These are phyloP conservation scores for Tricholaema leucomelas DNA, from an alignment of 2,113 vertebrate species.

Conservation along the genomic window DNA sequence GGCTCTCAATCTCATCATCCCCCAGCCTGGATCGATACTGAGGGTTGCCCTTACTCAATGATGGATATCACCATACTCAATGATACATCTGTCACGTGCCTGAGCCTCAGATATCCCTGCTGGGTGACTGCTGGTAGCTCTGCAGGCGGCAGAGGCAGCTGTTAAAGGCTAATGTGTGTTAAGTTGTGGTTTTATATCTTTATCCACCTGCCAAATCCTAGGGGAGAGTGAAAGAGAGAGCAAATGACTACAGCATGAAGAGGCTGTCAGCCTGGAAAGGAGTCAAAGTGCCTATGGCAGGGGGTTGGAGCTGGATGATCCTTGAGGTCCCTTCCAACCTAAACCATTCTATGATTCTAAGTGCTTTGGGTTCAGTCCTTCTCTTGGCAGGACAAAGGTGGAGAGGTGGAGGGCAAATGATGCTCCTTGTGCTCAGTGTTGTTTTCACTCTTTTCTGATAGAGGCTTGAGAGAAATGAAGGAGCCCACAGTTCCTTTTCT, in stretches of 20 bases:
- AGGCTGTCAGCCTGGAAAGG: background rate
- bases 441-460: background rate
- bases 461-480: background rate
- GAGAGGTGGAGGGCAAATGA: fast-evolving
- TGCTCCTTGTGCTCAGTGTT: background rate
- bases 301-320: too few species aligned
- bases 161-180: background rate
- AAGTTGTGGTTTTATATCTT: background rate
- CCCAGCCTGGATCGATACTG: too few species aligned
- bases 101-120: background rate
- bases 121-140: background rate
- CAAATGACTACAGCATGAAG: background rate
- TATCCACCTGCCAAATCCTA: background rate
- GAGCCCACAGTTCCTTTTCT: background rate
- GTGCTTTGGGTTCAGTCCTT: background rate
- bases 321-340: too few species aligned
- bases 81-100: background rate
- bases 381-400: background rate
- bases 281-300: too few species aligned
- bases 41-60: too few species aligned
- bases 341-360: too few species aligned
- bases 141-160: background rate
- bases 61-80: background rate
- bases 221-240: background rate
- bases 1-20: too few species aligned